Evolutionary conservation across 2,797 vertebrate genomes (phyloP), one percentile per base, ranked within the genome.

Genomic region (Streptopelia turtur): DNA sequence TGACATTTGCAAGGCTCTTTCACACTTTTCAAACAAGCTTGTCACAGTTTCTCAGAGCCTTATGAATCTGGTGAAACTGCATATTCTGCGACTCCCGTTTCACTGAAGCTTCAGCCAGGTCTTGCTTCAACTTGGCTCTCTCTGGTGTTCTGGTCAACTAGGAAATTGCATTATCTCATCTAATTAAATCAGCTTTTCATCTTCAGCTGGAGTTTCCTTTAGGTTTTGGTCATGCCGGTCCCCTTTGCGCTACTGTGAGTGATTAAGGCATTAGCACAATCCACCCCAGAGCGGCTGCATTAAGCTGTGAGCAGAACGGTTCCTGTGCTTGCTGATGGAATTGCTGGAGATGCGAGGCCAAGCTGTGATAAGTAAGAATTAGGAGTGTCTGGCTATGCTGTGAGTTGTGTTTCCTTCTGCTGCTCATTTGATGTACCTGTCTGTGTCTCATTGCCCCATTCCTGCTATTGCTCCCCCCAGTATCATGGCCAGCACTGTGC

Each of bases 1-100:
- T 97, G 96, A 94, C 96, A 96, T 96, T 93, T 96, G 95, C 95
- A 95, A 97, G 93, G 7, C 96, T 88, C 93, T 96, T 97, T 97
- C 96, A 95, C 96, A 65, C 96, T 95, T 97, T 95, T 95, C 95
- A 96, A 96, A 95, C 92, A 97, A 96, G 91, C 95, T 96, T 25
- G 70, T 95, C 95, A 70, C 95, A 91, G 74, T 93, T 96, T 95
- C 83, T 61, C 66, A 24, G 95, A 87, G 95, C 83, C 45, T 45
- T 47, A 17, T 33, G 91, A n/a, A 56, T 49, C 75, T 56, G 85
- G 66, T 70, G 88, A 89, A 94, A 59, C 86, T 41, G 86, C 81
- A 21, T 41, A 18, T 87, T 90, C 86, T n/a, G 77, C 7, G 0
- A 41, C 74, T 88, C 55, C 0, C 21, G 43, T 69, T 88, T 87